Conservation (phyloP, 2,888 invertebrate genomes). For the Torymus tubicola region DNA sequence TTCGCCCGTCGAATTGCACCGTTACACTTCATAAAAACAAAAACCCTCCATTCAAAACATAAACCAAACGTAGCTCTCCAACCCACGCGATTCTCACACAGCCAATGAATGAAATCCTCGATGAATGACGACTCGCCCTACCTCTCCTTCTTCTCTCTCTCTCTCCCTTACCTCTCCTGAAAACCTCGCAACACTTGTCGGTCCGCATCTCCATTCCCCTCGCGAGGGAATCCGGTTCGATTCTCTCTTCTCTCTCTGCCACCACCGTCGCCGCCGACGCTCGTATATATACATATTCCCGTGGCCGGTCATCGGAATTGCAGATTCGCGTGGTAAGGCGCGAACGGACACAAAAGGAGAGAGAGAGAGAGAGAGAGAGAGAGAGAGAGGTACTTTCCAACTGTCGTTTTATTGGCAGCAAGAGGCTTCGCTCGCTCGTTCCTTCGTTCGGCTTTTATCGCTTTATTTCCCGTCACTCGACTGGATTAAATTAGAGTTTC, state of each 20-base stretch:
- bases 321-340: constrained; percentile 43
- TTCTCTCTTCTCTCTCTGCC: constrained; percentile 6
- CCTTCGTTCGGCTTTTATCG: constrained; percentile 25
- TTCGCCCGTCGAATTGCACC: no score
- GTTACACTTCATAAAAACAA: no score
- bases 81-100: neutral
- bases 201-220: constrained; percentile 1
- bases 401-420: constrained; percentile 5
- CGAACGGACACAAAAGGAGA: constrained; percentile 21
- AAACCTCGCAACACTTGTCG: constrained; percentile 7
- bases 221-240: constrained; percentile 34
- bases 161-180: neutral
- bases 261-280: neutral
- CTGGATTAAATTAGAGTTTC: constrained; percentile 36
- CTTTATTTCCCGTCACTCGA: constrained; percentile 34
- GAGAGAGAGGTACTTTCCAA: constrained; percentile 1
- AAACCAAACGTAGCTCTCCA: neutral
- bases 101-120: constrained; percentile 25
- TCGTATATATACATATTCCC: constrained; percentile 14
- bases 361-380: constrained; percentile 15
- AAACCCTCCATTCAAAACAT: no score
- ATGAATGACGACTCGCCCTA: constrained; percentile 15
- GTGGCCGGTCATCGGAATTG: constrained; percentile 46
- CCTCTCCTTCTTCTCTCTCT: neutral
- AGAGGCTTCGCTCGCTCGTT: neutral